Evolutionary conservation across 2,113 vertebrate genomes (phyloP), one percentile per base, ranked within the genome.

Genomic region (Ia io): DNA sequence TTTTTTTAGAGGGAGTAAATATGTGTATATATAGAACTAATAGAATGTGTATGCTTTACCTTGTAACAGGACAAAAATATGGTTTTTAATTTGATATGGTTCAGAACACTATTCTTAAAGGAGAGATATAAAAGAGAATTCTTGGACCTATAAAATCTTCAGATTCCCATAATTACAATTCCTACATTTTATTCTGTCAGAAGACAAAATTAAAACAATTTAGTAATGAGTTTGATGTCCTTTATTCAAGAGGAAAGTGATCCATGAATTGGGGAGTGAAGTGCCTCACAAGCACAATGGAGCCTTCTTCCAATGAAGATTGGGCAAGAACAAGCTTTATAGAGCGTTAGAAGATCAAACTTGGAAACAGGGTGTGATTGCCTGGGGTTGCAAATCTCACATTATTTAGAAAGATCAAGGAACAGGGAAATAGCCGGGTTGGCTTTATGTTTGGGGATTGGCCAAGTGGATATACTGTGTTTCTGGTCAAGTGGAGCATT

Each of bases 81-180:
- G 61, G 56, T 63, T 91, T 88, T 94, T 30, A 70, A 53, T 74
- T 61, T 96, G 51, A 9, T 78, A 18, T 5, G 7, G 9, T 85
- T 94, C 65, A 17, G 30, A 65, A 17, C 40, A 70, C 28, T 84
- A 9, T 42, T 88, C 49, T 77, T 89, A 40, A 47, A 56, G 42
- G 80, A 78, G 80, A 78, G 30, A 56, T 83, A 37, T 9, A 88
- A 95, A 91, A 80, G 30, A 90, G 74, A 86, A 84, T 42, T 90
- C 51, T 87, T 80, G 17, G 17, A 16, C 76, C 16, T 84, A 0
- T 77, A 78, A 90, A 94, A 70, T 84, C 37, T 84, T 77, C 2
- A 65, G 23, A 37, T 87, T 87, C 91, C n/a, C 22, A 9, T 20
- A 67, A 77, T 85, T 35, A 69, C 20, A 82, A 4, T 85, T 86